Evolutionary conservation across 2,113 vertebrate species (phyloP).

Genomic region (Scopus umbretta): DNA sequence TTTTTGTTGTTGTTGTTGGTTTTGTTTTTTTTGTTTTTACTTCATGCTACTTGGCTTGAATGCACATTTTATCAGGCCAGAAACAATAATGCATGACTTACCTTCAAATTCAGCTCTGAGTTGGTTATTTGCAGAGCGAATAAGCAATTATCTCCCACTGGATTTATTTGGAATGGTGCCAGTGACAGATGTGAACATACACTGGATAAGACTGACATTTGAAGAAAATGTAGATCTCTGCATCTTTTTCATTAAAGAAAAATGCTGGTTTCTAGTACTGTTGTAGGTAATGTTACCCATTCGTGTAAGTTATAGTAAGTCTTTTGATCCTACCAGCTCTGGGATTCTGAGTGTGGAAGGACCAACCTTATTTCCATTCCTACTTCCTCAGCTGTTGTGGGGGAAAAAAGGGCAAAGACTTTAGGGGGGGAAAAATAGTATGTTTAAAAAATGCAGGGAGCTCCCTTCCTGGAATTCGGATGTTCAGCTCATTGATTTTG

Average conservation of each 20-base stretch:
- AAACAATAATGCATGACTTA: background rate
- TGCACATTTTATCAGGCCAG: background rate
- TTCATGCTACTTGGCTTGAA: background rate
- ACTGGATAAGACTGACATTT: background rate
- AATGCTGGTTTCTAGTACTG: background rate
- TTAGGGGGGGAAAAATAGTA: background rate
- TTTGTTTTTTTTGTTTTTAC: background rate
- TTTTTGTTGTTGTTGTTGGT: background rate
- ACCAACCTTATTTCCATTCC: background rate
- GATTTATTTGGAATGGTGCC: background rate
- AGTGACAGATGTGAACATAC: background rate
- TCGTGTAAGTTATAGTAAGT: background rate
- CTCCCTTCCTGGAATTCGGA: background rate
- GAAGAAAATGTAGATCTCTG: background rate
- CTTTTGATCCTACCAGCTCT: background rate
- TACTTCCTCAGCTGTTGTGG: background rate
- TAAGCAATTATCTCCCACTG: background rate
- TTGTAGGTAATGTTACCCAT: background rate
- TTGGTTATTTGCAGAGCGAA: background rate
- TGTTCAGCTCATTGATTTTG: background rate
- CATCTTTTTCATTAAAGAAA: background rate
- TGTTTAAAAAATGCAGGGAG: background rate
- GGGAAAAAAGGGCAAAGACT: background rate
- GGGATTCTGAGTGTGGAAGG: background rate
- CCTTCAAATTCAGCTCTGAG: background rate